A percentile compares a stretch with the other conserved stretches of the same genome.
These are phyloP conservation scores for Apomyelois bistriatella DNA, from an alignment of 2,888 invertebrate genomes.

Conservation along the genomic window DNA sequence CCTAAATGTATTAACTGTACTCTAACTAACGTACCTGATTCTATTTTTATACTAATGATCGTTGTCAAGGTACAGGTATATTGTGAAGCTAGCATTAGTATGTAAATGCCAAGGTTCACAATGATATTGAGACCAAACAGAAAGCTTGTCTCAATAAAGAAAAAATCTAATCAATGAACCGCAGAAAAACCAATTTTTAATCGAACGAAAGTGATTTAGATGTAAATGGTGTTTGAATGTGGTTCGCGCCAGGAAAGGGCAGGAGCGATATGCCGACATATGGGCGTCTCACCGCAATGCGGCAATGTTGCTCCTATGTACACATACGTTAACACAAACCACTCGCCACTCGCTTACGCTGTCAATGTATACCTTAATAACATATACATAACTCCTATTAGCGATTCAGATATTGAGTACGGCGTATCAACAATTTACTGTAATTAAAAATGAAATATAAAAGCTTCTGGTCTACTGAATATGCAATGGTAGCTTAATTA, in stretches of 20 bases:
- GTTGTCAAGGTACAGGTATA: conserved; percentile 12
- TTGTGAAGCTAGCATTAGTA: background rate
- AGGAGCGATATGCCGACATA: conserved; percentile 72
- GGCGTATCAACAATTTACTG: background rate
- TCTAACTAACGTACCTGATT: background rate
- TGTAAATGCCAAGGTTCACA: conserved; percentile 12
- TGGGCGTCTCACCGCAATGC: conserved; percentile 72
- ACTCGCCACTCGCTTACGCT: conserved; percentile 51
- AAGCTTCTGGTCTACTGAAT: background rate
- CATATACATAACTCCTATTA: background rate
- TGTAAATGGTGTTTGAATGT: conserved; percentile 46
- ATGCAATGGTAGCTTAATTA: no score
- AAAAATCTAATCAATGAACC: background rate
- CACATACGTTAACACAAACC: conserved; percentile 60
- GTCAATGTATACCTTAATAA: conserved; percentile 8
- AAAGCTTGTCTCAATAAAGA: background rate
- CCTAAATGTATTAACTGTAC: background rate
- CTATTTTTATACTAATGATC: conserved; percentile 13
- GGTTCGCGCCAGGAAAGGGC: conserved; percentile 54
- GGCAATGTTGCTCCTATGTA: conserved; percentile 69
- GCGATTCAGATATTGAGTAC: conserved; percentile 1
- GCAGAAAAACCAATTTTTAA: background rate
- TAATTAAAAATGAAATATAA: background rate
- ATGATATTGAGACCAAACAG: conserved; percentile 2
- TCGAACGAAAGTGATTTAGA: conserved; percentile 24